Base-by-base conservation (phyloP, 2,113 vertebrate species). In the Holacanthus passer region DNA sequence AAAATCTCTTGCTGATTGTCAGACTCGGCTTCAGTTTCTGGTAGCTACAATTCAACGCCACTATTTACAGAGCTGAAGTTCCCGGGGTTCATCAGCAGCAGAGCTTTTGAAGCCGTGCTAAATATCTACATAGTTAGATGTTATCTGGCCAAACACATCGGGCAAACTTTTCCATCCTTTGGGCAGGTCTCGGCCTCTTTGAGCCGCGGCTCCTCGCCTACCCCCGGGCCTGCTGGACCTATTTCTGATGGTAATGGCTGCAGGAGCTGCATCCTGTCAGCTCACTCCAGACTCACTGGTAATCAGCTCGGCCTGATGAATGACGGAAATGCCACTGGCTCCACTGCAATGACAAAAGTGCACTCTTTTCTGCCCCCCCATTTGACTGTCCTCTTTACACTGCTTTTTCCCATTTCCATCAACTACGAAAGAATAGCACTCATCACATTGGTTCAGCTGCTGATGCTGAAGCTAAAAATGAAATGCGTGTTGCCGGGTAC, bases 181-280 rank as follows among this genome's bases (percentile, higher is more conserved):
- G 85, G 92, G 83, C 85, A 93, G 94, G 87, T 83, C 81, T 80
- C 82, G 90, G 83, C 45, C 71, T 84, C 58, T 73, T 55, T 1
- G 47, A 67, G 83, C 43, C 66, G 60, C 81, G 79, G 82, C 87
- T 75, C 22, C 81, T 82, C 1, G 79, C 81, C 77, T 82, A 62
- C 79, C 88, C 85, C 59, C 56, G 41, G 90, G 89, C 90, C 90
- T 52, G 81, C 91, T 94, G 91, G 82, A 93, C 92, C 86, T 92
- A 91, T 90, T 95, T 95, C 86, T 93, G 93, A 94, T 92, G 94
- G 91, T 93, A 95, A 95, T 87, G 87, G 79, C 93, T 73, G 60
- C 91, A 93, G 93, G 92, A 95, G 94, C 84, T 53, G 73, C 96
- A 94, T 95, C 94, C 93, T 94, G 94, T 94, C 95, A 94, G 92